phyloP scores from a whole-genome alignment of 2,888 invertebrate genomes.

The Coelogynopora nodosa region DNA sequence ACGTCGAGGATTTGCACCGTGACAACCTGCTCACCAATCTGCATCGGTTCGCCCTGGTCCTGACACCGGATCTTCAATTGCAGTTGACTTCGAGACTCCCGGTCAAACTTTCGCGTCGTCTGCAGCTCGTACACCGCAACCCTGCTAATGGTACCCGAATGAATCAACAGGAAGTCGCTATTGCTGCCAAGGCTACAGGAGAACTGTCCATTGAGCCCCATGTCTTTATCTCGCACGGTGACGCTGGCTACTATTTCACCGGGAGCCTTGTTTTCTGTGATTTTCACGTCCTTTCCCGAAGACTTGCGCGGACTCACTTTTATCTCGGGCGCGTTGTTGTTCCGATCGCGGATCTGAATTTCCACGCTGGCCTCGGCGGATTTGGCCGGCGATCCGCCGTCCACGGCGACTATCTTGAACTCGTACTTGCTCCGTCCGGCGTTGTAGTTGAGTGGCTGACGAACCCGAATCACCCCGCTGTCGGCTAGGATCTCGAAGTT shows the following conservation, averaged over 20 bases:
- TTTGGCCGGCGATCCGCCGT: constrained; percentile 37
- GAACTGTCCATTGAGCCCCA: constrained; percentile 32
- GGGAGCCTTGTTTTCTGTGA: constrained; percentile 8
- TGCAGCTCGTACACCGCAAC: constrained; percentile 32
- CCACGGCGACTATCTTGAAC: constrained; percentile 34
- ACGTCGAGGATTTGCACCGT: constrained; percentile 29
- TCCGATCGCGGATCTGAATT: constrained; percentile 42
- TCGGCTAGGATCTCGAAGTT: constrained; percentile 20
- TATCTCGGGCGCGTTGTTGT: constrained; percentile 42
- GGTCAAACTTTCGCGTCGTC: constrained; percentile 21
- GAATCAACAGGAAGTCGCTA: constrained; percentile 1
- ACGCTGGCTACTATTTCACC: constrained; percentile 24
- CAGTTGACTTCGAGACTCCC: not conserved
- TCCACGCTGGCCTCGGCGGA: constrained; percentile 36
- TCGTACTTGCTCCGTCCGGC: constrained; percentile 19
- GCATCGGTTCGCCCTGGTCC: constrained; percentile 36
- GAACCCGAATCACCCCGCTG: constrained; percentile 30
- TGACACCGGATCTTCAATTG: constrained; percentile 27
- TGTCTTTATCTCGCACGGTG: constrained; percentile 32
- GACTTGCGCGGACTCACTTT: not conserved
- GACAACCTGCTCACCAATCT: constrained; percentile 19
- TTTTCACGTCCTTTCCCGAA: not conserved
- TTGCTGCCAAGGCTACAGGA: constrained; percentile 11
- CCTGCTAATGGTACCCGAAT: not conserved
- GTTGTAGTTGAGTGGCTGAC: constrained; percentile 23